Conservation (phyloP, 2,888 invertebrate species). For the Plagiodera versicolora region DNA sequence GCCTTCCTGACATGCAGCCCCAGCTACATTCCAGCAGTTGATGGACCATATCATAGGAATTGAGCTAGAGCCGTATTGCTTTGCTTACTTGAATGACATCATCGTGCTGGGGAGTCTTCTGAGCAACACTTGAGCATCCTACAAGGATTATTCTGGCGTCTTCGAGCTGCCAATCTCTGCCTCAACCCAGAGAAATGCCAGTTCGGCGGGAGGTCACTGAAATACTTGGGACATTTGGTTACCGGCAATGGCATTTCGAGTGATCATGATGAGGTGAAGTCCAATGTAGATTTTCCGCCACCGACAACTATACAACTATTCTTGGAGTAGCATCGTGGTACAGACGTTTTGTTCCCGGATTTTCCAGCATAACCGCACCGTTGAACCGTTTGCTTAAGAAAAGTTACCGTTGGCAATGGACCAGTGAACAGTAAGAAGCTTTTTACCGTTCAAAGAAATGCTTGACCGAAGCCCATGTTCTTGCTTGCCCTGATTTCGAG, state of each 20-base stretch:
- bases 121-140: neutral
- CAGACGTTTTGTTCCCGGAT: slow-evolving; percentile 16
- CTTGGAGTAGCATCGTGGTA: slow-evolving; percentile 18
- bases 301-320: slow-evolving; percentile 5
- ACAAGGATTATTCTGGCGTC: slow-evolving; percentile 9
- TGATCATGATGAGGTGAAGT: slow-evolving; percentile 3
- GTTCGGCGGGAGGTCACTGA: slow-evolving; percentile 8
- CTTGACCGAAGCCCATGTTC: slow-evolving; percentile 3
- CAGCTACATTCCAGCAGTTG: neutral
- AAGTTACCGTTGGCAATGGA: slow-evolving; percentile 4
- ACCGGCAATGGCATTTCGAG: neutral
- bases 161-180: slow-evolving; percentile 8
- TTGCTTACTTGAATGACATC: neutral
- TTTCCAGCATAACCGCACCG: slow-evolving; percentile 8
- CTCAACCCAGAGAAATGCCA: slow-evolving; percentile 23
- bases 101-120: neutral
- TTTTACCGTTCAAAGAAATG: neutral
- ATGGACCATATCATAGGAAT: neutral
- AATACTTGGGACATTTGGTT: slow-evolving; percentile 19
- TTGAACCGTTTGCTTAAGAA: slow-evolving; percentile 10
- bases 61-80: neutral
- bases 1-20: slow-evolving; percentile 41
- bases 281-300: neutral
- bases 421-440: neutral
- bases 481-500: slow-evolving; percentile 29